Base-by-base conservation (phyloP, 2,113 vertebrate genomes). In the Notiomystis cincta region DNA sequence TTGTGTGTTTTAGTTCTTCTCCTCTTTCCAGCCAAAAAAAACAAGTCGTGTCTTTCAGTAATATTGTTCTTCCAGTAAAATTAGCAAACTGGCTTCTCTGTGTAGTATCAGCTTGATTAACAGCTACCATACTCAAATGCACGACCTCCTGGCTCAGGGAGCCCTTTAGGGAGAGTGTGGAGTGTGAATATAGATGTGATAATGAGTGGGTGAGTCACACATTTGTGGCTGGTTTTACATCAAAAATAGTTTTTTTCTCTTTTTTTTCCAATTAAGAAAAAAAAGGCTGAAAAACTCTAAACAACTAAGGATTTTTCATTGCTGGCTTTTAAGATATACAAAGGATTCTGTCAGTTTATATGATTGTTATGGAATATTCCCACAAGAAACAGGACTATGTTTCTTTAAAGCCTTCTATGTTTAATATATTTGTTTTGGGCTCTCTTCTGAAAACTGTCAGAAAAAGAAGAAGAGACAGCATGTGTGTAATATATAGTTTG, bases 391-490 rank as follows among this genome's bases (percentile, higher is more conserved):
- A 42, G 23, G 61, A 51, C 50, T 54, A 51, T 5, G 28, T 48
- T 75, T 47, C 87, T 91, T 57, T 57, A 38, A 94, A 87, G 40
- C 44, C 67, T 72, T 90, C 77, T 73, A 7, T 67, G 62, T 90
- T 66, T 90, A 91, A 79, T 33, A 33, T 76, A 77, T 87, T 96
- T 97, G 96, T 79, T 94, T 94, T 40, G 61, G 66, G 42, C 28
- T 96, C 82, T 92, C 61, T 61, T 51, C 66, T 90, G 85, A 92
- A 95, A 92, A 91, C 54, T 90, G 77, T 77, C 54, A 79, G 84
- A 89, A 86, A 44, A 75, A 86, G 81, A 94, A 72, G 69, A 93
- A 67, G 54, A 91, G 53, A 57, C 58, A 83, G 80, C 42, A 73
- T 2, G 9, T 51, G 30, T 92, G 58, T 93, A 94, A 79, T 71